Evolutionary conservation across 2,797 vertebrate species (phyloP).

Genomic region (Numenius phaeopus): DNA sequence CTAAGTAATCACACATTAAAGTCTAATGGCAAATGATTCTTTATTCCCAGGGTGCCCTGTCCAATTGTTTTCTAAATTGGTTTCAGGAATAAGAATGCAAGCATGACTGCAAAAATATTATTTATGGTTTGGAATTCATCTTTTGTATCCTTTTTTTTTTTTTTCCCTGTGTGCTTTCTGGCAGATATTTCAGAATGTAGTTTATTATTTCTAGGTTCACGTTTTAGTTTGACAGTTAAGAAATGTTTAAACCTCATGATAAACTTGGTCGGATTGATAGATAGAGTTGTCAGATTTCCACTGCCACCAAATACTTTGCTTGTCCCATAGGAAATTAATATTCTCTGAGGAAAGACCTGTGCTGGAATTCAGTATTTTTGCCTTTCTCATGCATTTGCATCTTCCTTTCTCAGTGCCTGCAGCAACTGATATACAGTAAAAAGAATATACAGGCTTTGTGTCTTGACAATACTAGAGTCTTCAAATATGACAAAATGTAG

Average conservation of each 20-base stretch:
- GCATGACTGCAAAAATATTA: constrained; percentile 70
- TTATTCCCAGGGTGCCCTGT: constrained; percentile 66
- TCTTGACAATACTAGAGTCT: not conserved
- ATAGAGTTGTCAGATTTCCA: constrained; percentile 63
- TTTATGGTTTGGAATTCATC: constrained; percentile 70
- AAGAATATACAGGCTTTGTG: not conserved
- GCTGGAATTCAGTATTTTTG: not conserved
- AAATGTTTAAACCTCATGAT: constrained; percentile 51
- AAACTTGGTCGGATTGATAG: constrained; percentile 62
- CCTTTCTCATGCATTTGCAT: constrained; percentile 2
- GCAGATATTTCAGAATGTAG: constrained; percentile 41
- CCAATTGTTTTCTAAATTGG: constrained; percentile 78
- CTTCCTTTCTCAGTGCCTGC: not conserved
- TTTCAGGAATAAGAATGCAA: constrained; percentile 74
- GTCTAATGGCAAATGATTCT: constrained; percentile 76
- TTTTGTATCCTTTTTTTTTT: constrained; percentile 14
- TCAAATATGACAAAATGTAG: not conserved
- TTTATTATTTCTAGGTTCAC: constrained; percentile 55
- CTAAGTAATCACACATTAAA: constrained; percentile 77
- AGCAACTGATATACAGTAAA: not conserved
- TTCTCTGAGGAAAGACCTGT: constrained; percentile 35
- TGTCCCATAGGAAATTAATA: constrained; percentile 36
- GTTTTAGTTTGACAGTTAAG: constrained; percentile 66
- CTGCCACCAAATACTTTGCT: constrained; percentile 40
- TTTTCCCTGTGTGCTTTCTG: constrained; percentile 7